A percentile compares a stretch with the other conserved stretches of the same genome.
Conservation (phyloP, 2,797 vertebrate species). For the Lemur catta region DNA sequence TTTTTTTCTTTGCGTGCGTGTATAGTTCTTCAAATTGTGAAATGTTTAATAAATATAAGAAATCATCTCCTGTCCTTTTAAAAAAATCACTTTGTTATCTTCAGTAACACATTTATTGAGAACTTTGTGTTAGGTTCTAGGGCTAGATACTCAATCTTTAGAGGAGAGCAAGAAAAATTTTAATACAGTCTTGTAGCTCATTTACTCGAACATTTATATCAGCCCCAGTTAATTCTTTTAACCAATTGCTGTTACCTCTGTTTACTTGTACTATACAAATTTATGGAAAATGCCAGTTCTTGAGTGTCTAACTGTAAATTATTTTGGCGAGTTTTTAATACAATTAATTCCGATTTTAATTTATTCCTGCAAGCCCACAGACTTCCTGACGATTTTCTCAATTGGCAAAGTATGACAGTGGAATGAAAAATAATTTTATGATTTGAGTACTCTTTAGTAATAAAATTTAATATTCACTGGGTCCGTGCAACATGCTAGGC, state of each 20-base stretch:
- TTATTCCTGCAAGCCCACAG: neutral
- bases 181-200: neutral
- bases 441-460: neutral
- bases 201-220: neutral
- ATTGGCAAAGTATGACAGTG: neutral
- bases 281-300: constrained; percentile 9
- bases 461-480: neutral
- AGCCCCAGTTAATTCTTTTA: neutral
- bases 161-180: neutral
- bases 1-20: neutral
- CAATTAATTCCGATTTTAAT: neutral
- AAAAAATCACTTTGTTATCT: neutral
- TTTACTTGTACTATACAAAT: neutral
- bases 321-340: neutral
- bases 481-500: neutral
- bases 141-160: neutral
- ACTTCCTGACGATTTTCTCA: neutral
- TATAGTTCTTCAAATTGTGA: neutral
- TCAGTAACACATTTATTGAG: neutral
- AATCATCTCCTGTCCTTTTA: neutral
- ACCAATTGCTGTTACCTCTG: neutral
- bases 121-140: neutral
- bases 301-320: neutral
- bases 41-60: neutral
- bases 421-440: constrained; percentile 25